A percentile compares a stretch with the other conserved stretches of the same genome.
Evolutionary conservation across 2,797 vertebrate species (phyloP).

Genomic region (Euthynnus affinis): DNA sequence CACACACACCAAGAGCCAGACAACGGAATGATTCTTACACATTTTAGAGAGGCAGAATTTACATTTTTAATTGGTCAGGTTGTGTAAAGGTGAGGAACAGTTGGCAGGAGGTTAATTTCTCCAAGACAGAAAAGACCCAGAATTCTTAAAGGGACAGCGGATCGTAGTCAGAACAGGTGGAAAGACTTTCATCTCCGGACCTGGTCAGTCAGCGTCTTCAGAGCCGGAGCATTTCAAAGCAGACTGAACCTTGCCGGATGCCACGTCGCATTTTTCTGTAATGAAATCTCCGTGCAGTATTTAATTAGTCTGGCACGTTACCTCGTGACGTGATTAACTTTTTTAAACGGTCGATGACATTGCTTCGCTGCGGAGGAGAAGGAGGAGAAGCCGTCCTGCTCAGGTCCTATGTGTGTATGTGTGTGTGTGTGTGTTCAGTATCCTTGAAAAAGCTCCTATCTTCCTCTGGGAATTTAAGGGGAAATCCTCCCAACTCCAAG

Average conservation of each 20-base stretch:
- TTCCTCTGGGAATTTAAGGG: slow-evolving; percentile 13
- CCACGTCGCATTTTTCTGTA: not conserved
- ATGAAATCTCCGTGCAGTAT: not conserved
- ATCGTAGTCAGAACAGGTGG: not conserved
- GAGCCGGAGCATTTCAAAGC: not conserved
- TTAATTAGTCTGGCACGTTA: not conserved
- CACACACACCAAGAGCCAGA: no score
- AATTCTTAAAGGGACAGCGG: no score
- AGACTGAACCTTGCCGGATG: not conserved
- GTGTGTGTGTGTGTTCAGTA: not conserved
- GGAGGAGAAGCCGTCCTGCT: not conserved
- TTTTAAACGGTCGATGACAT: not conserved
- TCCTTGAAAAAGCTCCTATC: slow-evolving; percentile 33
- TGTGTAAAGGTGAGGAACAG: not conserved
- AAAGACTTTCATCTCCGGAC: not conserved
- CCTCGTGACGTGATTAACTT: not conserved
- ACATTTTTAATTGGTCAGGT: no score
- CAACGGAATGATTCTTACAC: no score
- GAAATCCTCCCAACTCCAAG: slow-evolving; percentile 8
- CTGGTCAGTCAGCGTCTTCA: not conserved
- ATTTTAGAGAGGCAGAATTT: no score
- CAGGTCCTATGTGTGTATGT: not conserved
- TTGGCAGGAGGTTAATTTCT: no score
- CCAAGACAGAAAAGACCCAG: no score
- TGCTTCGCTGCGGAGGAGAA: not conserved